Evolutionary conservation across 2,797 vertebrate species (phyloP).

Genomic region (Xenentodon cancila): DNA sequence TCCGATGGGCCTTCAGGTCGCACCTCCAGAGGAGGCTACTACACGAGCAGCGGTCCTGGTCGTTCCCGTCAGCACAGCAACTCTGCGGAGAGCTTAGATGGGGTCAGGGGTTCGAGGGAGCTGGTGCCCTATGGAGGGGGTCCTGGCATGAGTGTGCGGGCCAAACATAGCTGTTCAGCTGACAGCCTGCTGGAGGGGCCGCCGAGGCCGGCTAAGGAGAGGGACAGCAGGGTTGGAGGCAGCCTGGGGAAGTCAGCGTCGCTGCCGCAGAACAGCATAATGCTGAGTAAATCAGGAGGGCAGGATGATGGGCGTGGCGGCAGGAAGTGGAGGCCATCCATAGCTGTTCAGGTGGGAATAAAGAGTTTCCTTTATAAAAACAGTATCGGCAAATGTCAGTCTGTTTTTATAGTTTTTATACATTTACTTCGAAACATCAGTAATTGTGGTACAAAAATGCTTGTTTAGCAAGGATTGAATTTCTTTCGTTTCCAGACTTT

Average conservation of each 20-base stretch:
- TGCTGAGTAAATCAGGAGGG: conserved; percentile 84
- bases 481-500: no score
- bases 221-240: conserved; percentile 71
- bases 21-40: conserved; percentile 77
- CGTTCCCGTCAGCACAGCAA: conserved; percentile 88
- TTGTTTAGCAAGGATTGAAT: no score
- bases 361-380: background rate
- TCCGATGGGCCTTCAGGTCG: conserved; percentile 74
- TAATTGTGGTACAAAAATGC: no score
- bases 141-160: conserved; percentile 73
- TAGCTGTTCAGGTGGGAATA: conserved; percentile 92
- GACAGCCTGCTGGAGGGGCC: conserved; percentile 84
- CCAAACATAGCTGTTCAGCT: conserved; percentile 91
- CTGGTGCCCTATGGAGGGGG: conserved; percentile 73
- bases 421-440: no score
- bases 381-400: no score
- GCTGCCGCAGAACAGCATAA: conserved; percentile 85
- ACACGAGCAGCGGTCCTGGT: conserved; percentile 60
- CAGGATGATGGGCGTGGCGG: conserved; percentile 83
- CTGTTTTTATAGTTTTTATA: no score
- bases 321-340: conserved; percentile 96
- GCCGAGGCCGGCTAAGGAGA: conserved; percentile 60
- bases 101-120: conserved; percentile 71
- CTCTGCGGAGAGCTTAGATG: conserved; percentile 94
- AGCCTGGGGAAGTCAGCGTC: conserved; percentile 83